Base-by-base conservation (phyloP, 2,797 vertebrate species). In the Phyllotis vaccarum region DNA sequence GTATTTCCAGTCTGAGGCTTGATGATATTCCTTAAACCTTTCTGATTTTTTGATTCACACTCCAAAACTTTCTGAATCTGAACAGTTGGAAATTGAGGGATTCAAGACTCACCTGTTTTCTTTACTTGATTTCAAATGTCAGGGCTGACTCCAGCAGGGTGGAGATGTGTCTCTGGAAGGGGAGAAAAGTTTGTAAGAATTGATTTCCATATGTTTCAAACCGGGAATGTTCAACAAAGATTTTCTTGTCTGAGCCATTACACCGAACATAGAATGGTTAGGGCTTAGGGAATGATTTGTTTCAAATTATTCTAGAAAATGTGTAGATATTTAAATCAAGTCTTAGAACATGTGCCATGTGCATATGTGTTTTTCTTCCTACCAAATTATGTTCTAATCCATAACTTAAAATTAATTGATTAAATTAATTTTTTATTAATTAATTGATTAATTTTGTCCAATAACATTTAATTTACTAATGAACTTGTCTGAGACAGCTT, bases 1-100 rank as follows among this genome's bases (percentile, higher is more conserved):
- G 11, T n/a, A 62, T 86, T 66, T 86, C 43, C 21, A 86, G 82
- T 31, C 49, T 43, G 2, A 1, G 43, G 31, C 21, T 90, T 97
- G 82, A 91, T 96, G 90, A 96, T 95, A 66, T 96, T 91, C 93
- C 56, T 54, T 6, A 34, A 91, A 88, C 89, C 62, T 94, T 12
- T 58, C 95, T 97, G 92, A 96, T 95, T 91, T 95, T 95, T 80
- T 1, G 0, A 13, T n/a, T 91, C 74, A 85, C 1, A 24, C 91
- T 94, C 88, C 85, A 96, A 97, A 97, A 72, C 60, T 54, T 87
- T 58, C 89, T 64, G 43, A 92, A 96, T 91, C 31, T 58, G 80
- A 95, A 90, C 0, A 79, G 62, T 80, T 97, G 95, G 92, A 92
- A 82, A 76, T 75, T 16, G 49, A 97, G 76, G 54, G 92, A 97